Evolutionary conservation across 2,797 vertebrate genomes (phyloP).

Genomic region (Acrocephalus scirpaceus): DNA sequence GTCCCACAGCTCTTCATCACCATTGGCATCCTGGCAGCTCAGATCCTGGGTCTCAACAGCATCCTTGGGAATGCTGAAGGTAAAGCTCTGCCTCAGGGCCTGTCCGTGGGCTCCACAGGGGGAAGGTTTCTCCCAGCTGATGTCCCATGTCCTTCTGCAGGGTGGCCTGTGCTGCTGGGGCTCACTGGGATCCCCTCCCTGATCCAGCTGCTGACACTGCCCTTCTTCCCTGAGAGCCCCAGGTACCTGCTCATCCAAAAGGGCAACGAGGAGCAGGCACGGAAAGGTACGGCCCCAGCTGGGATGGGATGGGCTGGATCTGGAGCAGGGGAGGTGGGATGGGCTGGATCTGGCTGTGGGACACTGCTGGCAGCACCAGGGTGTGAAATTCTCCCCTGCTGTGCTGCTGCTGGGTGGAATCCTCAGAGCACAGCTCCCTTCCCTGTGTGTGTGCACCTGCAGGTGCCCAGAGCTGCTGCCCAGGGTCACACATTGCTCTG

Average conservation of each 20-base stretch:
- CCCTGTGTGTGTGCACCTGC: not conserved
- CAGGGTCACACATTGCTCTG: fast-evolving
- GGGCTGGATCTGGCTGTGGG: not conserved
- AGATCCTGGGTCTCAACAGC: slow-evolving; percentile 85
- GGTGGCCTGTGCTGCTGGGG: slow-evolving; percentile 87
- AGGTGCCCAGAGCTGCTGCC: not conserved
- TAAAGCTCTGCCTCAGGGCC: slow-evolving; percentile 31
- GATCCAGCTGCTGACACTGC: slow-evolving; percentile 84
- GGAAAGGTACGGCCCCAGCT: slow-evolving; percentile 71
- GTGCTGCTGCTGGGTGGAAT: not conserved
- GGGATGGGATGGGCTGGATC: too few relatives aligned
- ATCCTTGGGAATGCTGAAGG: slow-evolving; percentile 84
- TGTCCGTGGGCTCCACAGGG: fast-evolving
- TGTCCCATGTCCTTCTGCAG: slow-evolving; percentile 12
- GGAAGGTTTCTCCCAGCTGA: not conserved
- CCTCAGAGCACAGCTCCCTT: not conserved
- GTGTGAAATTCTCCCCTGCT: fast-evolving
- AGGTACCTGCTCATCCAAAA: slow-evolving; percentile 89
- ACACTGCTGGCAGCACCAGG: fast-evolving
- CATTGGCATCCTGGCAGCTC: slow-evolving; percentile 88
- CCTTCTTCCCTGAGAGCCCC: slow-evolving; percentile 94
- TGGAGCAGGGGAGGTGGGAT: too few relatives aligned
- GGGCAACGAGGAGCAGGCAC: slow-evolving; percentile 77
- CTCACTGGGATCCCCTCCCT: slow-evolving; percentile 88
- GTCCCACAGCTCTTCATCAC: slow-evolving; percentile 93